Base-by-base conservation (phyloP, 64 coral and sea anemone genomes). In the Montipora sp. region DNA sequence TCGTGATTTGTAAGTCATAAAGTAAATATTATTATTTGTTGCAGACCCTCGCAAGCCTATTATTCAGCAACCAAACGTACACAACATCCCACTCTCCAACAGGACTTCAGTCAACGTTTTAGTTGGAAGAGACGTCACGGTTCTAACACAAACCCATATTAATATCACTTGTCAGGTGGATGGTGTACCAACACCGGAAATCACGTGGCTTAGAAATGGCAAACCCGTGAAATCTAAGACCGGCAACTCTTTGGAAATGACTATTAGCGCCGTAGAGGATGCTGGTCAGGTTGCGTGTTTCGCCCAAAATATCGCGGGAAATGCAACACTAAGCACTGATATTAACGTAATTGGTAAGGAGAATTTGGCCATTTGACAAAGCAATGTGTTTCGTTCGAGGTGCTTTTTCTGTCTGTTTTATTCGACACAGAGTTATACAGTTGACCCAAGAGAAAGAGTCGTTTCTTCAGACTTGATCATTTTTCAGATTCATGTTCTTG, bases 181-280 rank as follows among this genome's bases (percentile, higher is more conserved):
- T 55, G 95, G 95, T 60, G 47, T 96, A 51, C 95, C 95, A 12
- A 77, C 68, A 55, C 95, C 95, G 21, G 57, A 51, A 36, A 84
- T 98, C 51, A 98, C 94, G 47, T 98, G 96, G 96, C 49, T 73
- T 20, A 90, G 82, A 61, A 79, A 95, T 57, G 88, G 61, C 82
- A 58, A 88, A 47, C 87, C 15, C 44, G 23, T 83, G 20, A 43
- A 49, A 18, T 9, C 48, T 53, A 75, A 87, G 65, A 14, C 55
- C 70, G 18, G 69, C 67, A 65, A 16, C 8, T 85, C 18, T 72
- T 87, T 75, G 47, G 66, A 88, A 15, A 27, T 86, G 45, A 93
- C 1, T 3, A 55, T 87, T 49, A 63, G 24, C 21, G 60, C 46
- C 50, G 13, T 67, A 21, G 36, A 68, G 2, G 90, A 92, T 69